Conservation (phyloP, 2,113 vertebrate genomes). For the Cranoglanis bouderius region DNA sequence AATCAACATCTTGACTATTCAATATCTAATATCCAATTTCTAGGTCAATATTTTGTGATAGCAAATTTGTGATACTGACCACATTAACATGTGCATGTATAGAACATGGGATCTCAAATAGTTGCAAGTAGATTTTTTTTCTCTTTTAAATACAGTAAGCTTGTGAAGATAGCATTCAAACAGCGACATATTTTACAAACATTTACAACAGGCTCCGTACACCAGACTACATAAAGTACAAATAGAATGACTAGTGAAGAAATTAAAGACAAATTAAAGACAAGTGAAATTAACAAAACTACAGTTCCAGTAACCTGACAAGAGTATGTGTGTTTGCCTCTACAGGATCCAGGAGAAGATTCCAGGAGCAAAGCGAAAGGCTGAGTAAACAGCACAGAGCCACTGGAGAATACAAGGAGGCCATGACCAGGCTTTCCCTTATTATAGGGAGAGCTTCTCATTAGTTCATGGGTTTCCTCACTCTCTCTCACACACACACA, state of each 20-base stretch:
- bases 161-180: neutral
- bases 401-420: conserved; percentile 7
- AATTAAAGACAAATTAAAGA: too few relatives aligned
- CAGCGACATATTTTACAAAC: too few relatives aligned
- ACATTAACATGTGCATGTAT: neutral
- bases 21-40: too few relatives aligned
- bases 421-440: conserved; percentile 1
- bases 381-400: conserved; percentile 77
- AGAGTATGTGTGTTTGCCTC: neutral
- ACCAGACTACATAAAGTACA: neutral
- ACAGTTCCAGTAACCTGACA: neutral
- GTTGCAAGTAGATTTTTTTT: neutral
- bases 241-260: neutral
- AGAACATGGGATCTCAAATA: neutral
- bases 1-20: too few relatives aligned
- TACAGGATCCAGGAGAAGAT: conserved; percentile 98
- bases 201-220: neutral
- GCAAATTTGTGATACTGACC: too few relatives aligned
- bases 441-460: conserved; percentile 33
- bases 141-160: neutral
- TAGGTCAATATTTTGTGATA: too few relatives aligned
- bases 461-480: conserved; percentile 52
- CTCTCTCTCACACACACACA: conserved; percentile 30
- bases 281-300: neutral
- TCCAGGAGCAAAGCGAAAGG: conserved; percentile 96